phyloP scores from a whole-genome alignment of 2,888 invertebrate genomes.

The Sarcophaga variegata region DNA sequence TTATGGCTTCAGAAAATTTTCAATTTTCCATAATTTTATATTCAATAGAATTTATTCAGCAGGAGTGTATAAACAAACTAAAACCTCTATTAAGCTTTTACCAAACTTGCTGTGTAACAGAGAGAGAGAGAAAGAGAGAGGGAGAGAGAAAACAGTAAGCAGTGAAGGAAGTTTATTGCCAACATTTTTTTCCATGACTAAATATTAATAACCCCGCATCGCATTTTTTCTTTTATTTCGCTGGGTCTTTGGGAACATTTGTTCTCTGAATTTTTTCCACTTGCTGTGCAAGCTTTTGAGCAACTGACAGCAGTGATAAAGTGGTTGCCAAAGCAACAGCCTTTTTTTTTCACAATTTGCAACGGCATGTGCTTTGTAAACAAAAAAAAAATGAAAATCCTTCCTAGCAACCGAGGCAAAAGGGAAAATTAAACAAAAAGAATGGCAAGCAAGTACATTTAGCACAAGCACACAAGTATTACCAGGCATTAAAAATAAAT shows the following conservation, averaged over 20 bases:
- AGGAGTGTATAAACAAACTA: background rate
- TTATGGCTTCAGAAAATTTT: no score
- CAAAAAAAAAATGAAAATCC: conserved; percentile 16
- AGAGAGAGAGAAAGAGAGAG: no score
- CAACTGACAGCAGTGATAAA: conserved; percentile 63
- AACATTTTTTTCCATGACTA: conserved; percentile 53
- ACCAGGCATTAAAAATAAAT: conserved; percentile 65
- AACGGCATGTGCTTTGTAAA: background rate
- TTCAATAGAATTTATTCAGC: no score
- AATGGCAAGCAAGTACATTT: conserved; percentile 8
- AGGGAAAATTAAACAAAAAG: background rate
- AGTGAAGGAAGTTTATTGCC: background rate
- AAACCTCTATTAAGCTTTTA: conserved; percentile 52
- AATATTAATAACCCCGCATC: conserved; percentile 58
- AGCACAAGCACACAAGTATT: conserved; percentile 38
- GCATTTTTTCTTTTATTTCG: background rate
- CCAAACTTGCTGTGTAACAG: background rate
- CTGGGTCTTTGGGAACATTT: background rate
- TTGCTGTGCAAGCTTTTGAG: background rate
- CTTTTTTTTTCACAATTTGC: background rate
- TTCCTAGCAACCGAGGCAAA: conserved; percentile 16
- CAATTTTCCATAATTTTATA: no score
- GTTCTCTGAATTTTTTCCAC: background rate
- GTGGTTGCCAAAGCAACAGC: conserved; percentile 63
- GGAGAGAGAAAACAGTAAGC: no score